Evolutionary conservation across 2,797 vertebrate genomes (phyloP).

Genomic region (Rhinichthys osculus): DNA sequence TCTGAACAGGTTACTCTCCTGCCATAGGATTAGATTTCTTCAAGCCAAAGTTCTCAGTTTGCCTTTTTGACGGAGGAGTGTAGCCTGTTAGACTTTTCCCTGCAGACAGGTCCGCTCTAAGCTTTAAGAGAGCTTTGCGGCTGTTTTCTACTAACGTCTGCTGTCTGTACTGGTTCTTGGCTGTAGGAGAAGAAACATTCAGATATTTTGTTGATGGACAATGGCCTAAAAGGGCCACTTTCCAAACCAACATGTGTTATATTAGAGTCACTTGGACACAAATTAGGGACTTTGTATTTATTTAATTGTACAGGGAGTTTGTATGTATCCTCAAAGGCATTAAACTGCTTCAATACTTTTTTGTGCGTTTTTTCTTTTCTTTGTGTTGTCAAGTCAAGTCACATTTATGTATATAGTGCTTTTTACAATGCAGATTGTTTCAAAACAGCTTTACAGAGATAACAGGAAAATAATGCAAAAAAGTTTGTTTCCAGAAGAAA

Average conservation of each 20-base stretch:
- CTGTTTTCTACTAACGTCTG: conserved; percentile 9
- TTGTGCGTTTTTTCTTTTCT: too few species aligned
- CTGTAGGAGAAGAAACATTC: background rate
- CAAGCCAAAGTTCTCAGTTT: conserved; percentile 31
- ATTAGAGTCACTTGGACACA: background rate
- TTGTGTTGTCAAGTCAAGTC: background rate
- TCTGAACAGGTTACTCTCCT: conserved; percentile 54
- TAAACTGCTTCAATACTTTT: too few species aligned
- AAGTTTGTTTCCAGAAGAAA: too few species aligned
- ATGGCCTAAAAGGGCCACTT: background rate
- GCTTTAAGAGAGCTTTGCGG: conserved; percentile 17
- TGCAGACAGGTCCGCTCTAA: background rate
- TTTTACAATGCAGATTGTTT: too few species aligned
- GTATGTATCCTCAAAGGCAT: background rate
- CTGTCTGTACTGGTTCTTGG: background rate
- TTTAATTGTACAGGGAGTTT: background rate
- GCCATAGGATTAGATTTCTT: conserved; percentile 47
- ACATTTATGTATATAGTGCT: too few species aligned
- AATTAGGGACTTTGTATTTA: background rate
- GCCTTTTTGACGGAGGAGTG: conserved; percentile 12
- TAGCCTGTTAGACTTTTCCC: background rate
- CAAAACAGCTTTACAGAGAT: too few species aligned
- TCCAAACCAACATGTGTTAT: background rate
- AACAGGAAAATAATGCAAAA: too few species aligned
- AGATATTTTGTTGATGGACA: background rate